Evolutionary conservation across 2,797 vertebrate species (phyloP), one percentile per base, ranked within the genome.

Genomic region (Miichthys miiuy): DNA sequence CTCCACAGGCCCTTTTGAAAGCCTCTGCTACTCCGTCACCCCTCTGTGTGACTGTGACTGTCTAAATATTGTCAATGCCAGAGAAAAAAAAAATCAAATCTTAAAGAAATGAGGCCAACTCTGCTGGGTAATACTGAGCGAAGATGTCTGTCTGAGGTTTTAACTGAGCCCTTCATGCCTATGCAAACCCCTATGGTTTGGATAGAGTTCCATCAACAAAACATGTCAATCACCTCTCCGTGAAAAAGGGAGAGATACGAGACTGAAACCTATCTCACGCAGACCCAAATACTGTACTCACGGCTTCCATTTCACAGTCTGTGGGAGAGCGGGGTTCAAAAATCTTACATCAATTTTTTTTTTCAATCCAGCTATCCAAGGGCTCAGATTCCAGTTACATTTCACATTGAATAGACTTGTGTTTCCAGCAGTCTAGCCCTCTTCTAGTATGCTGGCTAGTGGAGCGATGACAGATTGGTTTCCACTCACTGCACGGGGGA

Each of bases 381-480:
- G 58, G 87, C 85, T 93, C 88, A 82, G 88, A 93, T 92, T 93
- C 78, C 84, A 87, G 90, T 91, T 91, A 86, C 88, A 89, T 91
- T 93, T 91, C 88, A 88, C 87, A 75, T 89, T 91, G 90, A 92
- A 91, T 89, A 91, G 91, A 92, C 92, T 86, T 91, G 88, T 93
- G 91, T 92, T 91, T 92, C 88, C 88, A 87, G 83, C 81, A 74
- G 83, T 82, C 90, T 66, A 86, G 78, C 86, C 84, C 83, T 85
- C 86, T 81, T 76, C 86, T 88, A 81, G 87, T 85, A 81, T 48
- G 83, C 91, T 92, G 91, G 90, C 90, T 91, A 86, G 88, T 92
- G 89, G 91, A 93, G 93, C 89, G 88, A 93, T 94, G 93, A 93
- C 91, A 94, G 92, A 94, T 94, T 92, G 89, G 89, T 93, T 92